Evolutionary conservation across 2,888 invertebrate species (phyloP).

Genomic region (Parnassius smintheus): DNA sequence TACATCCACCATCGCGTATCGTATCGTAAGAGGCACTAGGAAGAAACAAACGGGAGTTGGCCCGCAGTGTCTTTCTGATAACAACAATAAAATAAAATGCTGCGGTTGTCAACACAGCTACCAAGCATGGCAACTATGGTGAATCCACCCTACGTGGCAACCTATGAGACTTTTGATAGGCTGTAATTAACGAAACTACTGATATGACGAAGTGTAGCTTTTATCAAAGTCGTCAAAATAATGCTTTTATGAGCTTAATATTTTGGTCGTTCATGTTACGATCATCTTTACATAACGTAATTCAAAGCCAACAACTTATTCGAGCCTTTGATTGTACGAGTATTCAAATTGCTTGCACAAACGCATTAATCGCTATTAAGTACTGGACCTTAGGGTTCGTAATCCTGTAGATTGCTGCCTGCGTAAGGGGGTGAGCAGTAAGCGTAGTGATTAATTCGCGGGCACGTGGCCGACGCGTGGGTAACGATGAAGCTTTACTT

Average conservation of each 20-base stretch:
- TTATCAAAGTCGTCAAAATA: not conserved
- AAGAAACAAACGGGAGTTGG: too few species aligned
- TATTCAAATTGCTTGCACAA: not conserved
- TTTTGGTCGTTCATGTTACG: not conserved
- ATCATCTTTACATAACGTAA: slow-evolving; percentile 4
- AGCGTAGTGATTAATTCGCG: slow-evolving; percentile 33
- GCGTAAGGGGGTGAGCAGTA: slow-evolving; percentile 20
- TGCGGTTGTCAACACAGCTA: too few species aligned
- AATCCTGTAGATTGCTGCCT: not conserved
- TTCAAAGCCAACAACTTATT: slow-evolving; percentile 12
- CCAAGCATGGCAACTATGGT: too few species aligned
- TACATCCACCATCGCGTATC: too few species aligned
- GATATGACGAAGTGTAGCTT: too few species aligned
- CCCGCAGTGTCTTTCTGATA: too few species aligned
- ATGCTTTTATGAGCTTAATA: not conserved
- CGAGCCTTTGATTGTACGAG: slow-evolving; percentile 5
- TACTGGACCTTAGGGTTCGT: not conserved
- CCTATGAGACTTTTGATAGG: too few species aligned
- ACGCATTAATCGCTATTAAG: not conserved
- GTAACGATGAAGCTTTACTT: slow-evolving; percentile 47
- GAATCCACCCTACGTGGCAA: too few species aligned
- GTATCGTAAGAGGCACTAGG: too few species aligned
- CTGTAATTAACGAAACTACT: too few species aligned
- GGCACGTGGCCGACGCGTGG: slow-evolving; percentile 53
- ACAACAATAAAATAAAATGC: too few species aligned